Evolutionary conservation across 1,140 invertebrate species (phyloP).

Genomic region (Drosophila takahashii): DNA sequence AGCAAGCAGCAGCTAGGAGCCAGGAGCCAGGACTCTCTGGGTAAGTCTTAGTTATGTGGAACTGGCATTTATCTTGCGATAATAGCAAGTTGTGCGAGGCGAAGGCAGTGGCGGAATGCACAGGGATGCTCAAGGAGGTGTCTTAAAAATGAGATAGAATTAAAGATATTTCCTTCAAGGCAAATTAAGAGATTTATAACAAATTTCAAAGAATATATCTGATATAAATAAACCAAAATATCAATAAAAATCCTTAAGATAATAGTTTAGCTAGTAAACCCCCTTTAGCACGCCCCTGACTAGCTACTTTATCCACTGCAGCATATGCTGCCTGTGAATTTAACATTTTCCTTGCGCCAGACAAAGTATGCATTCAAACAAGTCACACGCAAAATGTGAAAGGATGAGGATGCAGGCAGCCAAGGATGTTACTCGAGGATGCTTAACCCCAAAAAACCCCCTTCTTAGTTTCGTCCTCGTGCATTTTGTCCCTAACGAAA

Average conservation of each 20-base stretch:
- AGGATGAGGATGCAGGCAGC: conserved; percentile 9
- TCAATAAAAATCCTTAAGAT: background rate
- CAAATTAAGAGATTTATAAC: background rate
- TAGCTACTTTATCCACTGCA: conserved; percentile 15
- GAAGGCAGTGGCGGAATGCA: background rate
- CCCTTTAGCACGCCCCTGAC: background rate
- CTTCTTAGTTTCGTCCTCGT: conserved; percentile 25
- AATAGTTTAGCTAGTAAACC: background rate
- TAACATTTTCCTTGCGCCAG: conserved; percentile 56
- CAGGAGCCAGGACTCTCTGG: conserved; percentile 32
- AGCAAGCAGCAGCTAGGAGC: conserved; percentile 25
- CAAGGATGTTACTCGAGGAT: conserved; percentile 25
- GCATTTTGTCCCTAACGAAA: conserved; percentile 52
- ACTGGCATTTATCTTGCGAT: conserved; percentile 78
- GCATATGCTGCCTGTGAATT: conserved; percentile 54
- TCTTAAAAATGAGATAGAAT: background rate
- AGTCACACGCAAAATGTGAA: conserved; percentile 44
- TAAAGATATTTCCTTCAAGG: background rate
- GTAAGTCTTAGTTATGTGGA: conserved; percentile 76
- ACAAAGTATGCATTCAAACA: conserved; percentile 67
- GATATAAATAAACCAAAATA: background rate
- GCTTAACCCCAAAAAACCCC: conserved; percentile 1
- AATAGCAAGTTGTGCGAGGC: conserved; percentile 72
- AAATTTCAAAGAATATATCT: background rate
- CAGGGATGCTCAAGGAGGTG: background rate